Evolutionary conservation across 2,888 invertebrate genomes (phyloP), one percentile per base, ranked within the genome.

Genomic region (Cancer borealis): DNA sequence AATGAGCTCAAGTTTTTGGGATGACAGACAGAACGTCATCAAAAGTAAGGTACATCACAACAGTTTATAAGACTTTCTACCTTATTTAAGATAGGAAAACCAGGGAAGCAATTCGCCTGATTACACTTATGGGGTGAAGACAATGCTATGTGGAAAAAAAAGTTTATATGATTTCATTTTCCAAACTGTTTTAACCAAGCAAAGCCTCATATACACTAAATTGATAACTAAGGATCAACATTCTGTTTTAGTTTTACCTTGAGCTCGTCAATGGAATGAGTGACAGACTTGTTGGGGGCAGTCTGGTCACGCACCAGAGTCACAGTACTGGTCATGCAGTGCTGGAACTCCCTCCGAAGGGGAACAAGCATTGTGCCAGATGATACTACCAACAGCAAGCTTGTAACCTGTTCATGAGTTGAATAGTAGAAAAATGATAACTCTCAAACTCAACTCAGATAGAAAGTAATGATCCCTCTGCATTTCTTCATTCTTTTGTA

Each of bases 241-340:
- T 30, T 30, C 46, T 17, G 45, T 30, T 2, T 26, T 39, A 47
- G 91, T 47, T 88, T 95, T 96, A 96, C 97, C 96, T 97, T 97
- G n/a, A 98, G 96, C 92, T 97, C 96, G 49, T 96, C 96, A 95
- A 98, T 97, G 5, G 98, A 97, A 46, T 97, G 97, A 96, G 97
- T 97, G 93, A 98, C 97, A 21, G 97, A 97, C 0, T 97, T 96
- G 96, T 97, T 97, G 95, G 97, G 97, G 3, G 97, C 96, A 2
- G 96, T 96, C 96, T 97, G 97, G 95, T 97, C 97, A 94, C 96
- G 96, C 47, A 96, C 96, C 12, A 97, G 95, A 30, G 96, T 96
- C 17, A 97, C 96, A 10, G 96, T 96, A 45, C 92, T 95, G 12
- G 96, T 96, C 95, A 96, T 96, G 8, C 95, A 91, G 79, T 95